Percentiles rank a stretch among this genome's conserved stretches.
Conservation (phyloP, 2,888 invertebrate species). For the Oithona nana region DNA sequence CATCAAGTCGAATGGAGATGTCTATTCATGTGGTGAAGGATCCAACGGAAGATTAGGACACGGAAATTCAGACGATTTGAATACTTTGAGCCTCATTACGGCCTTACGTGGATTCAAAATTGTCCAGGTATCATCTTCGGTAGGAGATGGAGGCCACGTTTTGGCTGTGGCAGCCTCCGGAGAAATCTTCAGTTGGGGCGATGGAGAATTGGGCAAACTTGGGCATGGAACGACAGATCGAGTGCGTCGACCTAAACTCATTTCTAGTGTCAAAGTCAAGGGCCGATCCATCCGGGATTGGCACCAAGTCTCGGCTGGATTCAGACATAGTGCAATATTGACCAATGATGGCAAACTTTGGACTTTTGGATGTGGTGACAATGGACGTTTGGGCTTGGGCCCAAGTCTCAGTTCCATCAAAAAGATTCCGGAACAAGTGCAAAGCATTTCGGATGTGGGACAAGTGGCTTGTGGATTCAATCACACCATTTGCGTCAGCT, state of each 20-base stretch:
- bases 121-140: constrained; percentile 40
- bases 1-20: constrained; percentile 39
- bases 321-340: constrained; percentile 43
- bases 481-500: constrained; percentile 31
- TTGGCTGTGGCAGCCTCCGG: constrained; percentile 43
- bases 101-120: constrained; percentile 38
- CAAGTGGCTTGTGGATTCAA: constrained; percentile 21
- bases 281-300: neutral
- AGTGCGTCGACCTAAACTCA: constrained; percentile 40
- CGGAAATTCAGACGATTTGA: constrained; percentile 42
- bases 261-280: constrained; percentile 31
- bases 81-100: constrained; percentile 21
- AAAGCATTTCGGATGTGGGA: constrained; percentile 3
- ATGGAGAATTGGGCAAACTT: constrained; percentile 44
- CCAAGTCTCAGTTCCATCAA: neutral
- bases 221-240: constrained; percentile 45
- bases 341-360: constrained; percentile 42
- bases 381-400: constrained; percentile 34
- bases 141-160: constrained; percentile 44
- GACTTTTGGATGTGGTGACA: constrained; percentile 45
- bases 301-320: constrained; percentile 38
- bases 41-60: constrained; percentile 43
- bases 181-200: constrained; percentile 46
- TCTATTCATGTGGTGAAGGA: constrained; percentile 43
- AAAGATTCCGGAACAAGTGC: neutral